These are phyloP conservation scores for Stegophylla sp. DNA, from an alignment of 2,888 invertebrate species.

Conservation along the genomic window DNA sequence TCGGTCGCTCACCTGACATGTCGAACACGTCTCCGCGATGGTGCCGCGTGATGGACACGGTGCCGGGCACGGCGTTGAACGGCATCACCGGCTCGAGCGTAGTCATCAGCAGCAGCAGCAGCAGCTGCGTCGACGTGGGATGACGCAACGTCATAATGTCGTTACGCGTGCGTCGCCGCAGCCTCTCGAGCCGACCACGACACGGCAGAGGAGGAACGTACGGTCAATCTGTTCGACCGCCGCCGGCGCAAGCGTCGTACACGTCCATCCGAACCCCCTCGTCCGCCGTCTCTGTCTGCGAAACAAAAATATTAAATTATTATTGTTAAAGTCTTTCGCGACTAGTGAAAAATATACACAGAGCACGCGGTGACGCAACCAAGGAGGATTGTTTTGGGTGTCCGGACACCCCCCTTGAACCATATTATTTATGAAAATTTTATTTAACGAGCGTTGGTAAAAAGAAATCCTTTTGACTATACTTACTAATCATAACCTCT, in stretches of 20 bases:
- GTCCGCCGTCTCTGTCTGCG: neutral
- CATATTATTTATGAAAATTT: too few relatives aligned
- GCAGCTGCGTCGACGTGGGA: neutral
- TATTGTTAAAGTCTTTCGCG: too few relatives aligned
- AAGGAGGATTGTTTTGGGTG: too few relatives aligned
- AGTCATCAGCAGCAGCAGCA: neutral
- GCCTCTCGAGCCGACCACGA: neutral
- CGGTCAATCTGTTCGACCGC: neutral
- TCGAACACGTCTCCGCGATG: slow-evolving; percentile 71
- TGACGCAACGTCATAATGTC: neutral
- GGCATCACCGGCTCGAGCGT: slow-evolving; percentile 60
- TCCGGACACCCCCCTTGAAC: too few relatives aligned
- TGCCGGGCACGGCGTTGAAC: slow-evolving; percentile 65
- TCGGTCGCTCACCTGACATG: slow-evolving; percentile 66
- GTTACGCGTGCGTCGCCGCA: neutral
- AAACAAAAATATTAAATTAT: neutral
- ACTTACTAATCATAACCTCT: too few relatives aligned
- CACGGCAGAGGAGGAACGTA: neutral
- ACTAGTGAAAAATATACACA: too few relatives aligned
- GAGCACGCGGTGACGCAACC: too few relatives aligned
- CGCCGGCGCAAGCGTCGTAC: neutral
- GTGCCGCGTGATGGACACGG: slow-evolving; percentile 69
- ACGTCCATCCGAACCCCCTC: slow-evolving; percentile 1
- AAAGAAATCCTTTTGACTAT: too few relatives aligned
- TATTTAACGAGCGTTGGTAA: too few relatives aligned